phyloP scores from a whole-genome alignment of 1,140 invertebrate genomes.

The Drosophila littoralis region DNA sequence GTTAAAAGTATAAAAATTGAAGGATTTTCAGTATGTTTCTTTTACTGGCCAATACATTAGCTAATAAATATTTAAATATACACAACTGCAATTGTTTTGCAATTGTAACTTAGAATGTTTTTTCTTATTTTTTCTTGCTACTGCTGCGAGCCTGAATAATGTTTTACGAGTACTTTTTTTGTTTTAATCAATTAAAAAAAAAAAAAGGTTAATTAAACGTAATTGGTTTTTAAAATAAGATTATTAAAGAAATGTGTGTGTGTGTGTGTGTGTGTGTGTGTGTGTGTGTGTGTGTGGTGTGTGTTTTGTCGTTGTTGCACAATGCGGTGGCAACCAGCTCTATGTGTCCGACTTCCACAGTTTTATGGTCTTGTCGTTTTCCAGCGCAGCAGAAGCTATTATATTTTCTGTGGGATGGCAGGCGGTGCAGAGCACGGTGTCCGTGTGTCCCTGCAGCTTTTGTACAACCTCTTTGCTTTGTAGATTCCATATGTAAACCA shows the following conservation, averaged over 20 bases:
- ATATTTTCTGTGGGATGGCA: constrained; percentile 99
- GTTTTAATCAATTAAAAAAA: constrained; percentile 23
- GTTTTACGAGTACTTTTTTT: constrained; percentile 4
- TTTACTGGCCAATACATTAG: constrained; percentile 44
- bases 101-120: constrained; percentile 33
- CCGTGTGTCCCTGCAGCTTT: constrained; percentile 97
- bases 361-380: constrained; percentile 99
- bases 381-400: constrained; percentile 98
- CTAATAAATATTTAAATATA: constrained; percentile 53
- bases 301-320: background rate
- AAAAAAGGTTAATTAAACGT: constrained; percentile 29
- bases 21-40: constrained; percentile 21
- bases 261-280: constrained; percentile 23
- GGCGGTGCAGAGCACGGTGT: constrained; percentile 98
- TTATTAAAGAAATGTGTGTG: constrained; percentile 45
- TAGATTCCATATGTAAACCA: constrained; percentile 99
- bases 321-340: constrained; percentile 53
- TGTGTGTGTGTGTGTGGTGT: constrained; percentile 14
- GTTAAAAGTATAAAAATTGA: constrained; percentile 26
- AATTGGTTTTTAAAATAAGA: constrained; percentile 43
- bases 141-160: constrained; percentile 1
- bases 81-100: constrained; percentile 27
- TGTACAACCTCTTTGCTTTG: constrained; percentile 99
- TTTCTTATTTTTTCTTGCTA: constrained; percentile 22
- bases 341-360: constrained; percentile 99